Base-by-base conservation (phyloP, 2,888 invertebrate genomes). In the Aricia artaxerxes region DNA sequence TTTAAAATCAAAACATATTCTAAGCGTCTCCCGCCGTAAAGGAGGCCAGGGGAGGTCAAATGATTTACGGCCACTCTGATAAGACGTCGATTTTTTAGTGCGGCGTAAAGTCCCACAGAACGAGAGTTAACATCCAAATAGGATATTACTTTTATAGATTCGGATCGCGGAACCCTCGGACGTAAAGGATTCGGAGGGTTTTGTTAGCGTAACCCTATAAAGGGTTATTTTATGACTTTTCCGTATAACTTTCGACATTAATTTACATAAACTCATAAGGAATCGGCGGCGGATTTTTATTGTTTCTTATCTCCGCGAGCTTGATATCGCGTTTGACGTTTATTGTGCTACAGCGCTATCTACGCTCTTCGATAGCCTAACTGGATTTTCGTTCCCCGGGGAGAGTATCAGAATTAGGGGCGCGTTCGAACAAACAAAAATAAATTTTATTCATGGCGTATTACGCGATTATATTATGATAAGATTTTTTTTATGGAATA, bases 101-200 rank as follows among this genome's bases (percentile, higher is more conserved):
- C 84, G 83, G 83, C 83, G 82, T 80, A 76, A 81, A 81, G 80
- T 80, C 78, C 81, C 80, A 76, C 79, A 82, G 84, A 84, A 83
- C 83, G 83, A 81, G 82, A 85, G 86, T 84, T 86, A 85, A 85
- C 85, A 86, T 84, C 81, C 82, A 84, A 69, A 87, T 75, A 89
- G 91, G 91, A 92, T 91, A 92, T 92, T 91, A 88, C 90, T 86
- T 89, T 88, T 82, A 83, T 82, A 87, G 91, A 92, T 91, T 88
- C 85, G 83, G 84, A 91, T 92, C 91, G 86, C 81, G 82, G 85
- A 87, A 82, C 83, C 84, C 84, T 83, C 76, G 76, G 76, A 75
- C 75, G 75, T 24, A 16, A 11, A 76, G 76, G 76, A 76, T 82
- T 80, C 79, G 77, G 76, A 53, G 82, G 78, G 80, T 79, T 75